Conservation (phyloP, 2,888 invertebrate species). For the Trissolcus japonicus region DNA sequence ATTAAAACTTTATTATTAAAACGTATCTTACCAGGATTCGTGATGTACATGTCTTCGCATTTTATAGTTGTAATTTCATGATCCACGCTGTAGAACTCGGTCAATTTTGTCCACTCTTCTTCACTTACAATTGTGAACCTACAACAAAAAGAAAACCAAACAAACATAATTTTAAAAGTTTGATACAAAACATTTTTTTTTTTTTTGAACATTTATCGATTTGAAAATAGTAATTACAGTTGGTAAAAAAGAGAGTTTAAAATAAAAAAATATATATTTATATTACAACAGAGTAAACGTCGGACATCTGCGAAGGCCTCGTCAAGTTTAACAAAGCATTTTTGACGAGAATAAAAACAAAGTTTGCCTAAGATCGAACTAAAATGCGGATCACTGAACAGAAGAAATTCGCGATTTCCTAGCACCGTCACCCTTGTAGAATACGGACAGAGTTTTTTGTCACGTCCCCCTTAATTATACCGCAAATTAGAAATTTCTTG, state of each 20-base stretch:
- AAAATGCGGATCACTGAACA: constrained; percentile 54
- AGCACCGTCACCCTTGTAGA: constrained; percentile 63
- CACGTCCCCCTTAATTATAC: constrained; percentile 74
- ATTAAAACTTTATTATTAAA: too few species aligned
- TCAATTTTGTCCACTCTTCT: constrained; percentile 71
- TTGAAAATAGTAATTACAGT: too few species aligned
- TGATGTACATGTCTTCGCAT: constrained; percentile 30
- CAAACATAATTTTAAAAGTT: too few species aligned
- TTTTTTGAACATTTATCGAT: too few species aligned
- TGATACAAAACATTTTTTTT: too few species aligned
- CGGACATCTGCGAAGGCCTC: constrained; percentile 36
- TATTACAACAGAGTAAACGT: constrained; percentile 35
- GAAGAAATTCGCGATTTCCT: constrained; percentile 71
- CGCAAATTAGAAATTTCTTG: constrained; percentile 76
- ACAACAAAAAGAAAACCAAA: not conserved
- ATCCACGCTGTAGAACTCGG: constrained; percentile 68
- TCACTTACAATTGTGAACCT: constrained; percentile 59
- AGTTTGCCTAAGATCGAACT: constrained; percentile 57
- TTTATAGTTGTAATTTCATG: constrained; percentile 64
- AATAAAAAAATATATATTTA: constrained; percentile 25
- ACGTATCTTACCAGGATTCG: constrained; percentile 45
- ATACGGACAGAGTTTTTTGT: constrained; percentile 71
- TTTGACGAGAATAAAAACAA: constrained; percentile 52
- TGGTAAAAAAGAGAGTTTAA: not conserved
- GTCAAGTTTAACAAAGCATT: constrained; percentile 47